Percentiles rank a stretch among this genome's conserved stretches.
phyloP scores from a whole-genome alignment of 2,797 vertebrate genomes.

The Gymnothorax javanicus region DNA sequence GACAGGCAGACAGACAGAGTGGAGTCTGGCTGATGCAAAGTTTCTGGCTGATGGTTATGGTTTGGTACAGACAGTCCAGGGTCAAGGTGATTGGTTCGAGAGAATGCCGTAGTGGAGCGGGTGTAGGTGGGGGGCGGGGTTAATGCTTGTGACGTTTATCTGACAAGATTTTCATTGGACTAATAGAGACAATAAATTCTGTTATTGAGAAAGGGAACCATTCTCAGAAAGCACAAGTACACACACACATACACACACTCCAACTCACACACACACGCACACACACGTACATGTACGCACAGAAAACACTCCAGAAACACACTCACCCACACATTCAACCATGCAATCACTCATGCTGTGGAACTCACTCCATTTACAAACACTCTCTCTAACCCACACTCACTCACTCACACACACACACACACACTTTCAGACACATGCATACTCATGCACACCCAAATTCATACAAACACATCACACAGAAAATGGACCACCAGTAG shows the following conservation, averaged over 20 bases:
- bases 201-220: conserved; percentile 25
- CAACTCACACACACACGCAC: not conserved
- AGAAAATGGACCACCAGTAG: not conserved
- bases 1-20: no score
- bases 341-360: conserved; percentile 12
- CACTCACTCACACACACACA: not conserved
- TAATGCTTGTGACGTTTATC: conserved; percentile 15
- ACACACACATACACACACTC: conserved; percentile 30
- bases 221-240: conserved; percentile 23
- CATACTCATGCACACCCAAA: conserved; percentile 14
- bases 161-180: conserved; percentile 37
- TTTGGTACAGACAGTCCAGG: no score
- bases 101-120: not conserved
- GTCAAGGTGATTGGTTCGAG: no score
- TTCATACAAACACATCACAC: conserved; percentile 25
- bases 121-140: not conserved
- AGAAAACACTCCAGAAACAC: not conserved
- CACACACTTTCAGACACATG: conserved; percentile 17
- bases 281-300: conserved; percentile 6
- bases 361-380: no score
- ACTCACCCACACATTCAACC: conserved; percentile 11
- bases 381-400: not conserved
- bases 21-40: no score
- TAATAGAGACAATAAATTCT: conserved; percentile 28
- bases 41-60: no score